A percentile compares a stretch with the other conserved stretches of the same genome.
Conservation (phyloP, 2,113 vertebrate species). For the Oncorhynchus masou region DNA sequence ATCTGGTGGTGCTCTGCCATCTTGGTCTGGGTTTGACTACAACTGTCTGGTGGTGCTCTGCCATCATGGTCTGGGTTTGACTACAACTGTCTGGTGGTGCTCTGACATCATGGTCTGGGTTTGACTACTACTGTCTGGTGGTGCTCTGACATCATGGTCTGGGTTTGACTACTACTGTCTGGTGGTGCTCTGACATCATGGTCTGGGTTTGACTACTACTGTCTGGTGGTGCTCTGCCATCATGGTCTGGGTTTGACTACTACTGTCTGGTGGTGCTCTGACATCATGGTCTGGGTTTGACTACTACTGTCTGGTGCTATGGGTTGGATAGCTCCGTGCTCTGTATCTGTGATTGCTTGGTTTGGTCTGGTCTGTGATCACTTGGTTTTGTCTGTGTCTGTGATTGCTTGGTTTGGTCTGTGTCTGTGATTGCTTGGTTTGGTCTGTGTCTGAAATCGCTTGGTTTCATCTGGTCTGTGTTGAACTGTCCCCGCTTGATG, state of each 20-base stretch:
- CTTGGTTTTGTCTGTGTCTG: constrained; percentile 3
- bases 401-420: background rate
- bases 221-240: too few relatives aligned
- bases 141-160: background rate
- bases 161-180: background rate
- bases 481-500: constrained; percentile 14
- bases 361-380: background rate
- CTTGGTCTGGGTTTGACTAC: background rate
- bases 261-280: too few relatives aligned
- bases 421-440: too few relatives aligned
- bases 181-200: background rate
- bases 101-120: background rate
- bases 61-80: background rate
- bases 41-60: background rate
- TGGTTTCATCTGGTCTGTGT: background rate
- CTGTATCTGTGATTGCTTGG: background rate
- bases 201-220: background rate
- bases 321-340: background rate
- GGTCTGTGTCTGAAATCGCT: too few relatives aligned
- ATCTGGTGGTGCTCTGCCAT: too few relatives aligned
- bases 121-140: background rate
- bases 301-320: background rate
- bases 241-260: too few relatives aligned
- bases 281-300: too few relatives aligned
- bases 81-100: background rate